A percentile compares a stretch with the other conserved stretches of the same genome.
These are phyloP conservation scores for Pitta sordida DNA, from an alignment of 2,113 vertebrate species.

Conservation along the genomic window DNA sequence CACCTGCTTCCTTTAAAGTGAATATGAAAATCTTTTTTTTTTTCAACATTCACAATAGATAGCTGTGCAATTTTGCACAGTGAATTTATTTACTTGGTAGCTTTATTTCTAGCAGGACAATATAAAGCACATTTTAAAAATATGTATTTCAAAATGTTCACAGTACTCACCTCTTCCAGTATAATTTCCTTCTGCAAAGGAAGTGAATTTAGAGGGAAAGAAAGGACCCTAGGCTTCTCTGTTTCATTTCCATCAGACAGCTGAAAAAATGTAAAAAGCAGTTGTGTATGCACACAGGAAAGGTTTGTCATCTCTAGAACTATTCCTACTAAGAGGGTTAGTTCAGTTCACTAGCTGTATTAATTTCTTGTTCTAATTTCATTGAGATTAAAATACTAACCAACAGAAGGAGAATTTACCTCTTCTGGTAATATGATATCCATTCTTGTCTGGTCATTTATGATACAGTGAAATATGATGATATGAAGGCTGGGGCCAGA, in stretches of 20 bases:
- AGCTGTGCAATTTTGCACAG: neutral
- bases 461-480: conserved; percentile 74
- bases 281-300: neutral
- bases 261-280: neutral
- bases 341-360: neutral
- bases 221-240: neutral
- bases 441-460: conserved; percentile 71
- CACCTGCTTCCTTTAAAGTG: neutral
- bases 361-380: neutral
- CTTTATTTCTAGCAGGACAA: neutral
- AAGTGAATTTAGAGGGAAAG: conserved; percentile 59
- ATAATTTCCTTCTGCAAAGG: conserved; percentile 38
- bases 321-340: neutral
- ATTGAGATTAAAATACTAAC: neutral
- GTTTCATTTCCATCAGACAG: neutral
- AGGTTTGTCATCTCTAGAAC: neutral
- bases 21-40: neutral
- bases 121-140: neutral
- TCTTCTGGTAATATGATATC: conserved; percentile 39
- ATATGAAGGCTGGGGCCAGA: neutral
- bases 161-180: conserved; percentile 68
- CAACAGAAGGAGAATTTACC: neutral
- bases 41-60: neutral
- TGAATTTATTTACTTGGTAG: neutral
- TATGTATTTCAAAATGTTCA: neutral